Percentiles rank a stretch among this genome's conserved stretches.
These are phyloP conservation scores for Chelon labrosus DNA, from an alignment of 2,797 vertebrate genomes.

Conservation along the genomic window DNA sequence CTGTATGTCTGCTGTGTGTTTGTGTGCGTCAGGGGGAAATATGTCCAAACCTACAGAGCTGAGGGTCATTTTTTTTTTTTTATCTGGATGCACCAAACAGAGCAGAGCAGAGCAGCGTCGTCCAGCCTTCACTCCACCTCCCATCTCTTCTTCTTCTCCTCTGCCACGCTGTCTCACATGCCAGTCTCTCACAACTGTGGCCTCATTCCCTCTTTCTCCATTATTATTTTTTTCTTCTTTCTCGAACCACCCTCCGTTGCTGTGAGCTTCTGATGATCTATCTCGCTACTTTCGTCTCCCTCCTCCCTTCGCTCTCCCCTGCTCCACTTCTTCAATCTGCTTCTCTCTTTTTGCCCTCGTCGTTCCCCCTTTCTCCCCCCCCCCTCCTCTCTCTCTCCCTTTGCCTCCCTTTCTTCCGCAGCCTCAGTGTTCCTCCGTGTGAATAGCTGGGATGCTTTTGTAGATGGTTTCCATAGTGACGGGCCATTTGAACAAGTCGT, in stretches of 20 bases:
- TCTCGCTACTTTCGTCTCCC: conserved; percentile 35
- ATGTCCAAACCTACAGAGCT: conserved; percentile 23
- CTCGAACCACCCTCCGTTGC: conserved; percentile 14
- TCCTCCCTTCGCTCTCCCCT: conserved; percentile 21
- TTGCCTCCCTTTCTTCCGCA: conserved; percentile 41
- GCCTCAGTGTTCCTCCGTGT: conserved; percentile 66
- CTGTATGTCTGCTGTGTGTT: conserved; percentile 30
- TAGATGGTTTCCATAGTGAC: conserved; percentile 82
- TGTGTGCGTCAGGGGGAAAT: neutral
- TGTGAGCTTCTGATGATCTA: conserved; percentile 53
- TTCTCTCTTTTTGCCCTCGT: conserved; percentile 25
- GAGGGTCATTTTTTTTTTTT: conserved; percentile 49
- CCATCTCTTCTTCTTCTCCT: conserved; percentile 13
- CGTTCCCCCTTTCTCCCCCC: neutral
- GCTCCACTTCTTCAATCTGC: conserved; percentile 60
- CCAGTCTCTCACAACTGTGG: conserved; percentile 55
- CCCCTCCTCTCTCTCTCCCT: neutral
- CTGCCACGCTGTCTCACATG: conserved; percentile 36
- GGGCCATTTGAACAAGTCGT: conserved; percentile 78
- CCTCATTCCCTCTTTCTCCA: conserved; percentile 58
- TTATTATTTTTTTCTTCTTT: conserved; percentile 28
- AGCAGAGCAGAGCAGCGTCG: conserved; percentile 47
- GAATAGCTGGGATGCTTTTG: conserved; percentile 84
- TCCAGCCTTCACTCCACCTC: conserved; percentile 33
- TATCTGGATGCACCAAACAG: conserved; percentile 37